Evolutionary conservation across 2,888 invertebrate species (phyloP).

Genomic region (Andrena haemorrhoa): DNA sequence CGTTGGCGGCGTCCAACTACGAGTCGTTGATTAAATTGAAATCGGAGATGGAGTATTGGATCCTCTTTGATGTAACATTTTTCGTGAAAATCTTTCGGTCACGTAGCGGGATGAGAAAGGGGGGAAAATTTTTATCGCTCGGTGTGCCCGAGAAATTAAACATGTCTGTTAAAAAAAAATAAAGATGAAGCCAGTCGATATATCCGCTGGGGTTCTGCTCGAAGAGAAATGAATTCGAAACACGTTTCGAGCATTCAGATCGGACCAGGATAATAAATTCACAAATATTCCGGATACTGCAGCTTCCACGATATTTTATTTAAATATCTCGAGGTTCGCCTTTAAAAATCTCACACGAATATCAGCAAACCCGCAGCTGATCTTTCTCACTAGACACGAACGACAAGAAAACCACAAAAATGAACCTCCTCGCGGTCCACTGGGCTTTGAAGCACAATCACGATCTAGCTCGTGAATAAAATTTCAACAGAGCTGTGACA

Average conservation of each 20-base stretch:
- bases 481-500: background rate
- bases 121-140: slow-evolving; percentile 6
- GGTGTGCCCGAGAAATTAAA: background rate
- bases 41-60: background rate
- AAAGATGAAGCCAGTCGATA: background rate
- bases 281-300: slow-evolving; percentile 13
- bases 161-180: slow-evolving; percentile 9
- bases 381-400: background rate
- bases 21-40: slow-evolving; percentile 30
- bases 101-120: background rate
- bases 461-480: background rate
- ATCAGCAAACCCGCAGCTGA: background rate
- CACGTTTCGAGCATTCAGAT: background rate
- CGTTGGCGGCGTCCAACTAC: background rate
- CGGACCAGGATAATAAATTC: slow-evolving; percentile 9
- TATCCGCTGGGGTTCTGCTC: too few relatives aligned
- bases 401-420: background rate
- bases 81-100: background rate
- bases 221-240: slow-evolving; percentile 12
- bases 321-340: background rate
- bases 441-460: too few relatives aligned
- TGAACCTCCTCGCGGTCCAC: background rate
- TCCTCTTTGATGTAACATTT: slow-evolving; percentile 2
- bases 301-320: slow-evolving; percentile 5
- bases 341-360: background rate